These are phyloP conservation scores for Saccostrea echinata DNA, from an alignment of 1,140 invertebrate genomes.

Conservation along the genomic window DNA sequence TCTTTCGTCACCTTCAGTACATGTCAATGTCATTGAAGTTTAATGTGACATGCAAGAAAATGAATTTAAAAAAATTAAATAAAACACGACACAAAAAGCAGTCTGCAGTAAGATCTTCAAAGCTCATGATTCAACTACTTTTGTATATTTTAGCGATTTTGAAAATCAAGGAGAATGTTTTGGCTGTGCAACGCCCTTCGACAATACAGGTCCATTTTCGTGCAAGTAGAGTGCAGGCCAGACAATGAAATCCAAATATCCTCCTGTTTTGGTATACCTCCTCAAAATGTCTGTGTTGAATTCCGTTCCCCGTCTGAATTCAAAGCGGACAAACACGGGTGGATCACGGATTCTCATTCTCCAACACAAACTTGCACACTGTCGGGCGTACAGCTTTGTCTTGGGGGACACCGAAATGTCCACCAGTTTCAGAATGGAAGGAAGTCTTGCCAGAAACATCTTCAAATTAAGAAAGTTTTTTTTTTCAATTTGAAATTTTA, in stretches of 20 bases:
- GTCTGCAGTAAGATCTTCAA: neutral
- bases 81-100: neutral
- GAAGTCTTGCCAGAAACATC: conserved; percentile 29
- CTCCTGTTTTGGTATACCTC: conserved; percentile 55
- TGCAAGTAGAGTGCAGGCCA: conserved; percentile 60
- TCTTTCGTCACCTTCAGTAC: neutral
- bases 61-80: neutral
- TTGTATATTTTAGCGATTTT: neutral
- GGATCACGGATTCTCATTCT: conserved; percentile 45
- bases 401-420: neutral
- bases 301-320: neutral
- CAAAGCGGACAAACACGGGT: conserved; percentile 31
- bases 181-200: conserved; percentile 59
- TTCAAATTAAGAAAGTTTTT: neutral
- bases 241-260: conserved; percentile 54
- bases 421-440: neutral
- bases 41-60: neutral
- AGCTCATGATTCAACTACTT: neutral
- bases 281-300: conserved; percentile 51
- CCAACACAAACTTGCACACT: conserved; percentile 52
- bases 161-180: neutral
- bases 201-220: conserved; percentile 50
- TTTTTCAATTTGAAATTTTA: no score
- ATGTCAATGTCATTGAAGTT: neutral
- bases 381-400: neutral